Evolutionary conservation across 1,140 invertebrate genomes (phyloP).

Genomic region (Dermatophagoides farinae): DNA sequence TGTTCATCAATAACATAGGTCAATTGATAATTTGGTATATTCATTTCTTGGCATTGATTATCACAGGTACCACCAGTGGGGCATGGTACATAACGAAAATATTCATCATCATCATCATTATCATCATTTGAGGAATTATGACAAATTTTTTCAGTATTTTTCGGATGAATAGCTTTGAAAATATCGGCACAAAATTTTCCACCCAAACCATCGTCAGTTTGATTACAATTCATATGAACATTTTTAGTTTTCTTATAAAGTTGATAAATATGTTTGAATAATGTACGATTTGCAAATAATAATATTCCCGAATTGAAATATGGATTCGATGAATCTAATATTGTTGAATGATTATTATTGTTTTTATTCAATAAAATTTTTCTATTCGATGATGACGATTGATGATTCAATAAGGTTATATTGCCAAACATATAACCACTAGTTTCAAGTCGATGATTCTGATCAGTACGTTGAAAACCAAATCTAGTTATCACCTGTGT

Average conservation of each 20-base stretch:
- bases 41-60: constrained; percentile 62
- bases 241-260: neutral
- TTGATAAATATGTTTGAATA: constrained; percentile 11
- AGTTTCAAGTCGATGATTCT: constrained; percentile 50
- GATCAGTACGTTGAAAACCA: constrained; percentile 87
- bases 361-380: constrained; percentile 68
- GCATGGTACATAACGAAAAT: constrained; percentile 70
- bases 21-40: constrained; percentile 69
- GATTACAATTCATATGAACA: constrained; percentile 13
- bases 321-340: too few species aligned
- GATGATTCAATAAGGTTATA: constrained; percentile 39
- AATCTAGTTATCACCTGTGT: constrained; percentile 50
- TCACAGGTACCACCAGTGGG: constrained; percentile 47
- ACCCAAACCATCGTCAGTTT: constrained; percentile 19
- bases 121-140: constrained; percentile 38
- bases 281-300: constrained; percentile 50
- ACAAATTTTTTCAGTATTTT: constrained; percentile 50
- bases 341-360: constrained; percentile 48
- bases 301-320: too few species aligned
- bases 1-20: constrained; percentile 76
- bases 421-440: constrained; percentile 89
- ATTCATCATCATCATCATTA: constrained; percentile 53
- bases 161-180: constrained; percentile 51
- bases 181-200: constrained; percentile 47
- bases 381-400: constrained; percentile 19